A percentile compares a stretch with the other conserved stretches of the same genome.
Evolutionary conservation across 2,888 invertebrate species (phyloP).

Genomic region (Troides oblongomaculatus): DNA sequence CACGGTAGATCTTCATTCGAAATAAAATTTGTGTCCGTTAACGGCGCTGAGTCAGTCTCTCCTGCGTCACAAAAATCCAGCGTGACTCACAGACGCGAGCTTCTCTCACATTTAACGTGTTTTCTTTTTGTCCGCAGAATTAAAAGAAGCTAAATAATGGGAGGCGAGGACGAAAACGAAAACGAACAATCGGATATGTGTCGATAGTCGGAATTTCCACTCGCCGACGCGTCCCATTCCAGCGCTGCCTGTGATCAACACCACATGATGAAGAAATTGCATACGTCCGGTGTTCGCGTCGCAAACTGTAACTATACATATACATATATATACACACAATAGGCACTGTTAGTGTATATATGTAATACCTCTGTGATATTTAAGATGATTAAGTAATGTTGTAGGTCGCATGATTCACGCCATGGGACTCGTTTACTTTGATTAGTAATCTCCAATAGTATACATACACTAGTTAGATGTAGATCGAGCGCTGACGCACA

Average conservation of each 20-base stretch:
- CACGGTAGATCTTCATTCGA: conserved; percentile 43
- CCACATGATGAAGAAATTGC: conserved; percentile 65
- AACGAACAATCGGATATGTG: conserved; percentile 17
- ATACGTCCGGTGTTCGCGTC: conserved; percentile 68
- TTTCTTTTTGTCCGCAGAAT: conserved; percentile 60
- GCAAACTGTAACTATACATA: conserved; percentile 53
- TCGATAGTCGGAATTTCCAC: conserved; percentile 29
- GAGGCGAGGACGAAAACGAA: conserved; percentile 40
- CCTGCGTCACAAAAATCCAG: conserved; percentile 55
- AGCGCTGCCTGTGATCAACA: conserved; percentile 71
- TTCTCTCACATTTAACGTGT: conserved; percentile 48
- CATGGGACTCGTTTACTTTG: conserved; percentile 47
- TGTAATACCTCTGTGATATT: conserved; percentile 72
- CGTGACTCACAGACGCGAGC: conserved; percentile 47
- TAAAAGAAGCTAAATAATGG: conserved; percentile 52
- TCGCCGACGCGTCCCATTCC: conserved; percentile 59
- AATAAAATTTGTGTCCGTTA: conserved; percentile 48
- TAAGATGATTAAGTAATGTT: conserved; percentile 60
- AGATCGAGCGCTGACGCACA: conserved; percentile 43
- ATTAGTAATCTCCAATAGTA: conserved; percentile 53
- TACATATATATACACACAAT: conserved; percentile 23
- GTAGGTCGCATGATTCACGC: conserved; percentile 54
- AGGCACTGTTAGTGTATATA: conserved; percentile 37
- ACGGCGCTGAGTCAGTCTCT: conserved; percentile 59
- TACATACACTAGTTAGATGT: conserved; percentile 32